Evolutionary conservation across 2,113 vertebrate genomes (phyloP), one percentile per base, ranked within the genome.

Genomic region (Corythaixoides concolor): DNA sequence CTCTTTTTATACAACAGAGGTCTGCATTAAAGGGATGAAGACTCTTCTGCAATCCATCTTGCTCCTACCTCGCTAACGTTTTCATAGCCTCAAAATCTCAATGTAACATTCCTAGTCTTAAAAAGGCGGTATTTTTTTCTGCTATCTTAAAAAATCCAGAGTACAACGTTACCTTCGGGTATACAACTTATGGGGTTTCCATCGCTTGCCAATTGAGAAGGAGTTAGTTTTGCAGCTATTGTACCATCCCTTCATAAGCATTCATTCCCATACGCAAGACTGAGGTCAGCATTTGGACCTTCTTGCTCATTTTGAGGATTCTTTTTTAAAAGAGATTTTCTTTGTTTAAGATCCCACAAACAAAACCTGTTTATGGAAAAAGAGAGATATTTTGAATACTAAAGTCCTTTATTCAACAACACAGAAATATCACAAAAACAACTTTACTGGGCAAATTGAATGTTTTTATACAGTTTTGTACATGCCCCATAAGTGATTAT

Each of bases 391-490:
- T 98, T 98, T 98, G 98, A 98, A 97, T 98, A 98, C 98, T 98
- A 98, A 98, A 98, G 97, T 98, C 97, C 98, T 98, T 98, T 98
- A 98, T 98, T 98, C 97, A 98, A 98, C 98, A 98, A 98, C 98
- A 98, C 98, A 98, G 98, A 98, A 98, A 98, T 98, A 98, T 98
- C 98, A 98, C 98, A 98, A 98, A 98, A 98, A 98, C 98, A 98
- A 98, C 96, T 98, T 98, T 98, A 98, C 98, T 97, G 98, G 98
- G 98, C 98, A 98, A 98, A 98, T 97, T 92, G 97, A 97, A 98
- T 98, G 97, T 97, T 98, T 98, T 98, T 98, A 98, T 98, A 98
- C 98, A 98, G 96, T 98, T 98, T 98, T 98, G 97, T 98, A 98
- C 98, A 98, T 98, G 98, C 98, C 98, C 98, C 98, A 97, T 98